Conservation (phyloP, 2,113 vertebrate species). For the Platysternon megacephalum region DNA sequence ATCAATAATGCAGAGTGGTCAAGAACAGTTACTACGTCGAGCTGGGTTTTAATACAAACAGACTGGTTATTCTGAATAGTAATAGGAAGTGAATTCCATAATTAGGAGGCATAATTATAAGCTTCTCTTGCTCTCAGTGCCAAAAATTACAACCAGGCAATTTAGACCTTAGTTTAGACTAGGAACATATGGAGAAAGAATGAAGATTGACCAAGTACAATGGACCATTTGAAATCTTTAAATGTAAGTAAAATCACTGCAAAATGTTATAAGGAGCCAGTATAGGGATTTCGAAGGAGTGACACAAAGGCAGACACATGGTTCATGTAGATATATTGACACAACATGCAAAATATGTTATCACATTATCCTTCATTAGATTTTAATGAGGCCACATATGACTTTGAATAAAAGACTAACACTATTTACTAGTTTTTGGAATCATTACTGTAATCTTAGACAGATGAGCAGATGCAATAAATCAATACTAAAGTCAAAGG, state of each 20-base stretch:
- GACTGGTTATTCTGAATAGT: not conserved
- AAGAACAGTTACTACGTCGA: not conserved
- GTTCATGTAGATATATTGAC: accelerated
- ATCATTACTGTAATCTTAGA: not conserved
- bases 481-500: not conserved
- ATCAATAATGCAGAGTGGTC: not conserved
- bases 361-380: not conserved
- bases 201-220: constrained; percentile 15
- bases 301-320: not conserved
- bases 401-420: not conserved
- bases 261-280: not conserved
- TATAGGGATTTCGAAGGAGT: not conserved
- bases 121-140: not conserved
- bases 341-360: not conserved
- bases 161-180: not conserved
- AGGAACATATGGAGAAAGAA: not conserved
- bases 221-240: not conserved
- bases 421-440: not conserved
- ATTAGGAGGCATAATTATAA: not conserved
- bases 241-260: not conserved
- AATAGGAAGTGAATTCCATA: not conserved
- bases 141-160: not conserved
- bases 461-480: not conserved
- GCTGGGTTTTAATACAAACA: not conserved
- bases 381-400: not conserved